These are phyloP conservation scores for Chaenocephalus aceratus DNA, from an alignment of 2,113 vertebrate genomes.

Conservation along the genomic window DNA sequence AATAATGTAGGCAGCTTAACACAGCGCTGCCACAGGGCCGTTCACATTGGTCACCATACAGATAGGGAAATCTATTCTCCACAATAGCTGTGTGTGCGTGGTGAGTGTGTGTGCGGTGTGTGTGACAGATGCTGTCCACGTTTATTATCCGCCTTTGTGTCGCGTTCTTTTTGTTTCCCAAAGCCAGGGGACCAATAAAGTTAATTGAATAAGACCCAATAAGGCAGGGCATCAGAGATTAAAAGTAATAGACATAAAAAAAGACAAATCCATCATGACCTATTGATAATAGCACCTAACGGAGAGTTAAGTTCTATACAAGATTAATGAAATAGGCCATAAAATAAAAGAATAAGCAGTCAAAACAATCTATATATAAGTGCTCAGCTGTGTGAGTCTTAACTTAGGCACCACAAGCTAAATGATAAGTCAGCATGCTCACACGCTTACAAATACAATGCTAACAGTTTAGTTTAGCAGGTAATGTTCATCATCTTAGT, in stretches of 20 bases:
- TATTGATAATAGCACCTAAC: not conserved
- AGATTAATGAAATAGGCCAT: not conserved
- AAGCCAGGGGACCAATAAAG: slow-evolving; percentile 5
- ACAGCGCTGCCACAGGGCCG: slow-evolving; percentile 2
- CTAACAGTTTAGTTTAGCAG: not conserved
- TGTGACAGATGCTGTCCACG: not conserved
- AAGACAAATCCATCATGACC: not conserved
- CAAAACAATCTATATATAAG: not conserved
- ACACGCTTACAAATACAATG: not conserved
- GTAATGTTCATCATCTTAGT: not conserved
- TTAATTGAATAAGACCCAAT: slow-evolving; percentile 10
- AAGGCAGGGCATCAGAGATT: not conserved
- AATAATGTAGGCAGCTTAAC: slow-evolving; percentile 65
- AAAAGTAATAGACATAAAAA: not conserved
- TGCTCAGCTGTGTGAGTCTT: too few relatives aligned
- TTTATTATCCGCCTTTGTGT: slow-evolving; percentile 27
- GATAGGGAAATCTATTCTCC: slow-evolving; percentile 22
- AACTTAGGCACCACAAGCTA: not conserved
- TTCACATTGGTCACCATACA: slow-evolving; percentile 29
- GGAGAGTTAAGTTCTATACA: not conserved
- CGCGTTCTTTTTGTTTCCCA: not conserved
- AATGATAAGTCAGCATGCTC: not conserved
- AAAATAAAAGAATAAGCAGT: not conserved
- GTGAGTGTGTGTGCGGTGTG: not conserved
- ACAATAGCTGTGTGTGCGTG: not conserved